Conservation (phyloP, 2,113 vertebrate genomes). For the Phoxinus phoxinus region DNA sequence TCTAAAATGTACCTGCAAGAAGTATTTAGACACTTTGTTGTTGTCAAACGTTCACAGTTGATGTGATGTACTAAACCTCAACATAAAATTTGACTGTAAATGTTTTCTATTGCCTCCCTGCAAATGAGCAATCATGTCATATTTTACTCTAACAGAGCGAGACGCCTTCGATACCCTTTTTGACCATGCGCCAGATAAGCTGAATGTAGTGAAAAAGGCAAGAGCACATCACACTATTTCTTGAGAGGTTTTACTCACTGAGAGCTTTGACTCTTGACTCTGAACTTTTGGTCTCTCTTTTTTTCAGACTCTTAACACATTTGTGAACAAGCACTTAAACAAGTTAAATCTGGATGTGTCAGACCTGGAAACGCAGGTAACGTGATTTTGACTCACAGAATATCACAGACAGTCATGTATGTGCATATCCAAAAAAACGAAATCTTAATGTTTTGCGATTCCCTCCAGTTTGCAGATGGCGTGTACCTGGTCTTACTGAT, state of each 20-base stretch:
- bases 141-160: conserved; percentile 73
- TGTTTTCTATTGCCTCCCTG: neutral
- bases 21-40: neutral
- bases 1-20: neutral
- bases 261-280: neutral
- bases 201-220: conserved; percentile 91
- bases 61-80: too few relatives aligned
- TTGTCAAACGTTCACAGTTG: neutral
- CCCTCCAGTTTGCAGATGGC: conserved; percentile 85
- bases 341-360: conserved; percentile 89
- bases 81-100: neutral
- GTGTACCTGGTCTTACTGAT: conserved; percentile 88
- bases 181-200: conserved; percentile 89
- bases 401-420: neutral
- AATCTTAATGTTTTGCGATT: neutral
- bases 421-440: neutral
- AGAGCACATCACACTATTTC: neutral
- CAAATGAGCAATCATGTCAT: neutral
- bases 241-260: neutral
- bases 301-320: conserved; percentile 87
- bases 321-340: conserved; percentile 90
- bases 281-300: conserved; percentile 32
- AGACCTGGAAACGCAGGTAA: conserved; percentile 88
- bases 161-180: conserved; percentile 90
- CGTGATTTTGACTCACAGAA: conserved; percentile 8